Evolutionary conservation across 2,888 invertebrate genomes (phyloP), one percentile per base, ranked within the genome.

Genomic region (Coelinius sp.): DNA sequence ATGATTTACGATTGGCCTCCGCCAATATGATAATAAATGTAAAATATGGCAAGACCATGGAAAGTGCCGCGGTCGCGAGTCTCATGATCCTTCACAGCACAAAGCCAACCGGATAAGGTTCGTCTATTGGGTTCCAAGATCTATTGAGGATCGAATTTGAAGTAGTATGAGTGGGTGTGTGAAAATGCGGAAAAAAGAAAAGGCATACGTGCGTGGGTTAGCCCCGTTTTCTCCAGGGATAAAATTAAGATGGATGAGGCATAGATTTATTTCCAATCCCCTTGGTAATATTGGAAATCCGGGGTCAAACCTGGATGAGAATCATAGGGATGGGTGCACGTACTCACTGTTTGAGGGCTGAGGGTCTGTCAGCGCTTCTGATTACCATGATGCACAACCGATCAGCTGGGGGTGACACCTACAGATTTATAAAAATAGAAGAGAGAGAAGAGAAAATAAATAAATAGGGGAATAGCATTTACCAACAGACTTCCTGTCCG

Each of bases 221-320:
- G 74, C 73, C 68, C 76, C 73, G 76, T 78, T 82, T 56, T 80
- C 81, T 78, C 76, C 73, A 73, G 78, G 85, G 83, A 86, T 86
- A 85, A 87, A 87, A 86, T 86, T 84, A 83, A 82, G 85, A 86
- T 86, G 84, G 85, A 86, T 86, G 87, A 86, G 85, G 84, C 81
- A 83, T 83, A 83, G 85, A 86, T 86, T 85, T 86, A 86, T 85
- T 82, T 14, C 80, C 82, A 81, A 84, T 81, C 84, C 84, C 82
- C 69, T 35, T 78, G 46, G 85, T 85, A 86, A 87, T 86, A 85
- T 85, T 84, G 81, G 35, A 41, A 20, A 12, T 49, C 41, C 72
- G 70, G 67, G 22, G 53, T 49, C n/a, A n/a, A n/a, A n/a, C n/a
- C n/a, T n/a, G n/a, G n/a, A n/a, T n/a, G n/a, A n/a, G n/a, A n/a